A percentile compares a stretch with the other conserved stretches of the same genome.
Conservation (phyloP, 2,797 vertebrate species). For the Falco columbarius region DNA sequence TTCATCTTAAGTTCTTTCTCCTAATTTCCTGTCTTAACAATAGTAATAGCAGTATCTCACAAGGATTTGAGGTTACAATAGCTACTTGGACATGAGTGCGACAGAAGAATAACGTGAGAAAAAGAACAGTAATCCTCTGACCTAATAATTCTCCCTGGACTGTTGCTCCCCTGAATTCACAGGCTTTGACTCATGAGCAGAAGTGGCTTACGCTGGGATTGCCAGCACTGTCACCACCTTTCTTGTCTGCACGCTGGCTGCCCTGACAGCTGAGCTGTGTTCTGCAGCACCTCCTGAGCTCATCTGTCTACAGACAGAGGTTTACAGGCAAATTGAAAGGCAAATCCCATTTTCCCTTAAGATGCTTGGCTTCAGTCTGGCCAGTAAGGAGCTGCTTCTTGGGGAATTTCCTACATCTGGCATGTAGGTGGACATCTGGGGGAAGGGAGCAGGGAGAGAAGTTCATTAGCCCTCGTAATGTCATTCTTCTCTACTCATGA, state of each 20-base stretch:
- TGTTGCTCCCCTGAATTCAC: not conserved
- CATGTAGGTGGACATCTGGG: constrained; percentile 20
- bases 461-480: not conserved
- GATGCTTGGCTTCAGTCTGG: not conserved
- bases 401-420: constrained; percentile 36
- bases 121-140: not conserved
- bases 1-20: not conserved
- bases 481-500: constrained; percentile 9
- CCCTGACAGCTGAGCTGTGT: not conserved
- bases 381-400: not conserved
- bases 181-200: not conserved
- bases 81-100: not conserved
- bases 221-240: not conserved
- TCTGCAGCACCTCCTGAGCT: not conserved
- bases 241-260: not conserved
- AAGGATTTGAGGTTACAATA: not conserved
- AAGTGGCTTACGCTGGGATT: not conserved
- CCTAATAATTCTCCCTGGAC: not conserved
- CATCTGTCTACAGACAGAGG: not conserved
- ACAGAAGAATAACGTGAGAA: not conserved
- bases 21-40: not conserved
- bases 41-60: not conserved
- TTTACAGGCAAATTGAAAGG: not conserved
- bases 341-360: not conserved
- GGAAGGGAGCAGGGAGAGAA: not conserved